Base-by-base conservation (phyloP, 2,113 vertebrate genomes). In the Pangasianodon hypophthalmus region DNA sequence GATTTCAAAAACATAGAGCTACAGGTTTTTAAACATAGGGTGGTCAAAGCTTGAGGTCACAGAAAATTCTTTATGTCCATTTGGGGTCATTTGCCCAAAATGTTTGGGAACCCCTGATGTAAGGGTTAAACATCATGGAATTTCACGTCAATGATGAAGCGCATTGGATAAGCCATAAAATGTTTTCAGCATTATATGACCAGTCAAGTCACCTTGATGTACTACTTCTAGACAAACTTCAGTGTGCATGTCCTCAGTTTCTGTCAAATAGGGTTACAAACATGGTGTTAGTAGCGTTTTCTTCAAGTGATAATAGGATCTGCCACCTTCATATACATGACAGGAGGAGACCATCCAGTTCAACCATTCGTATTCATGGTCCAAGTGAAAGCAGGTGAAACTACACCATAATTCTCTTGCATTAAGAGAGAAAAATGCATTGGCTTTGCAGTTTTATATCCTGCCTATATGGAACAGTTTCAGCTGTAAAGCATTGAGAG, bases 401-500 rank as follows among this genome's bases (percentile, higher is more conserved):
- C 56, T 29, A 56, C 24, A 79, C 19, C 71, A 29, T 50, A 50
- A 67, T 21, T 67, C 58, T 8, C 32, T 41, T 71, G 7, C 62
- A 41, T 18, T 19, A 18, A 44, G 62, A 71, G n/a, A 69, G n/a
- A n/a, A 54, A 44, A 41, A 67, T 60, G 41, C 41, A 32, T 50
- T 88, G 44, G 3, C 48, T 69, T 41, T 52, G 60, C 41, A 60
- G 52, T 32, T 50, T 84, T 56, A 75, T 50, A 37, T 41, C 41
- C 41, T 60, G 79, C 50, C 64, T 13, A 6, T 21, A 54, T 75
- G n/a, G 64, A 87, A 84, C 86, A 84, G 80, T 77, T 19, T 75
- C n/a, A 84, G 56, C 79, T 46, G 58, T 83, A 84, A 79, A 60
- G 52, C 62, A 60, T 75, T 62, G 8, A 8, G 69, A 10, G 80